Evolutionary conservation across 2,888 invertebrate genomes (phyloP), one percentile per base, ranked within the genome.

Genomic region (Drosophila hawaiiensis): DNA sequence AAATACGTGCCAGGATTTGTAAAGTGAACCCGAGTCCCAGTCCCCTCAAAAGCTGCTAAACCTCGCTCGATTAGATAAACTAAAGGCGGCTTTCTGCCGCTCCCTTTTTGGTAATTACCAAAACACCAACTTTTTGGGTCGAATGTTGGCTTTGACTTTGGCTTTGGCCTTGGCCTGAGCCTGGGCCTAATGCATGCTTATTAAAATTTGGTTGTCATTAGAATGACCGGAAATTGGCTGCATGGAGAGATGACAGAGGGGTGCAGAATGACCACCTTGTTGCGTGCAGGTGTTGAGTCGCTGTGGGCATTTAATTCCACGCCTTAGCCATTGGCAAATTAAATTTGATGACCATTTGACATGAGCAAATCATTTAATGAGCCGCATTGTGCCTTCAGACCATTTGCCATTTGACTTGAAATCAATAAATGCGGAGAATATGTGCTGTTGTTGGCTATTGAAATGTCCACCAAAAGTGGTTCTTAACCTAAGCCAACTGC

Each of bases 121-220:
- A 80, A 72, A 68, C 76, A 72, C 69, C 33, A 79, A 63, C 58
- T 73, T 72, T 72, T 70, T 63, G 71, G 69, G 69, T 80, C 64
- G 56, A 60, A 54, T 53, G 55, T 66, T 66, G 67, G 68, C 65
- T 67, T 54, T 47, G 19, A 22, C 39, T 63, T 68, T 66, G 53
- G 39, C 52, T 68, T 70, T 68, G 29, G 28, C 28, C 14, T 39
- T 16, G 28, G 56, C n/a, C 28, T 3, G 28, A 41, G n/a, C 7
- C 28, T 39, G 31, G 49, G 41, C 53, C 67, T 88, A 80, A 85
- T 87, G 86, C 71, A 82, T 66, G 80, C 82, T 89, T 84, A 90
- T 88, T 90, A 84, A 79, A 87, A 89, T 84, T 75, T 72, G 49
- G 63, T 67, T 78, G 90, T 76, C 89, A 85, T 90, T 82, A 85